Evolutionary conservation across 2,797 vertebrate genomes (phyloP).

Genomic region (Hozukius guyotensis): DNA sequence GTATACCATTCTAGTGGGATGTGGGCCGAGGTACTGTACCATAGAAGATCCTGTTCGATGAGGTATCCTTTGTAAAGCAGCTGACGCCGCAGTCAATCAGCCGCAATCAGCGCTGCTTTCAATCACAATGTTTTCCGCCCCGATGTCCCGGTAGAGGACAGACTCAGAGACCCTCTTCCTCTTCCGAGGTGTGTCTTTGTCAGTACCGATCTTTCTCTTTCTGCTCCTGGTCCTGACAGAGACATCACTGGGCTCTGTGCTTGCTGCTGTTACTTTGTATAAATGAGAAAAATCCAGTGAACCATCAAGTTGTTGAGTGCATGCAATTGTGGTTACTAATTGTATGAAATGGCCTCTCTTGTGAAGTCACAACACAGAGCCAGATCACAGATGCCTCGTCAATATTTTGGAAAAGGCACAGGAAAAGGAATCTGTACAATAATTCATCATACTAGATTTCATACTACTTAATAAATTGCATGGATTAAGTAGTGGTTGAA

Average conservation of each 20-base stretch:
- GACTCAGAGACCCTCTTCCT: neutral
- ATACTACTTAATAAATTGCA: no score
- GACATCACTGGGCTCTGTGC: no score
- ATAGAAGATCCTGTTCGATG: neutral
- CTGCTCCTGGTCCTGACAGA: neutral
- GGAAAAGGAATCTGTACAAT: no score
- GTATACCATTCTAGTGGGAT: neutral
- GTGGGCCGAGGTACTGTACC: neutral
- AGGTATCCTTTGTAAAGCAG: neutral
- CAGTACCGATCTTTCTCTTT: neutral
- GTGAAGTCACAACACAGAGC: no score
- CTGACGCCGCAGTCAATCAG: neutral
- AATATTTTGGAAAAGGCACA: no score
- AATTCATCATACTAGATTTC: no score
- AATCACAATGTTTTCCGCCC: neutral
- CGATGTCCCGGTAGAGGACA: neutral
- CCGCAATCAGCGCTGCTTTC: neutral
- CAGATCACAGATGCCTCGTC: no score
- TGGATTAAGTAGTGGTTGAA: no score
- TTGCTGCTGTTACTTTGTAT: neutral
- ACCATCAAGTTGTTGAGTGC: no score
- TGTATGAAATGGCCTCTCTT: no score
- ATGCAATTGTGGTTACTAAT: no score
- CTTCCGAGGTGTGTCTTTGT: neutral
- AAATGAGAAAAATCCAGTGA: neutral